Base-by-base conservation (phyloP, 2,797 vertebrate species). In the Alectoris magna region DNA sequence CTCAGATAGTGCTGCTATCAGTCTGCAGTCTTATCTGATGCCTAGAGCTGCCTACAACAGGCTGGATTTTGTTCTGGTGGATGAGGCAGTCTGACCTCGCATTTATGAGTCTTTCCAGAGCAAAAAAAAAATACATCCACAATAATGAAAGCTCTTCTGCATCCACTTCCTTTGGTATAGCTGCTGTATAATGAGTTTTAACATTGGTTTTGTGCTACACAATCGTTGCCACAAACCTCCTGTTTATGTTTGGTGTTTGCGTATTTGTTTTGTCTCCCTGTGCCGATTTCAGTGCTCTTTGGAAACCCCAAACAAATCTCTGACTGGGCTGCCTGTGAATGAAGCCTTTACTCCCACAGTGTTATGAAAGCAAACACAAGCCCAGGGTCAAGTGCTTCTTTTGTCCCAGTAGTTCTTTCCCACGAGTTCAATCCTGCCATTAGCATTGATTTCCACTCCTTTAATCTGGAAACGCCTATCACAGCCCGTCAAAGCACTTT, bases 281-380 rank as follows among this genome's bases (percentile, higher is more conserved):
- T 97, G 93, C 95, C 95, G 94, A 97, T 97, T 97, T 98, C 97
- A 97, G 97, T 98, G 97, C 91, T 96, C 97, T 97, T 97, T 98
- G 97, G 96, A 98, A 98, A 98, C 97, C 97, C 98, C 98, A 98
- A 98, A 98, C 98, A 98, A 98, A 98, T 97, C 96, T 98, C 97
- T 97, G 96, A 97, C 97, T 97, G 97, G 97, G 97, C 97, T 97
- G 96, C 97, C 95, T 95, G 94, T 98, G 98, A 98, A 98, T 98
- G 97, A 97, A 97, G 97, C 95, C 96, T 97, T 97, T 97, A 98
- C 97, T 98, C 98, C 98, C 97, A 98, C 98, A 98, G 98, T 97
- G 98, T 98, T 98, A 98, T 98, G 98, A 98, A 99, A 98, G 98
- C 98, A 99, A 98, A 98, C 98, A 98, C 98, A 98, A 98, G 98